Base-by-base conservation (phyloP, 2,797 vertebrate genomes). In the Martes flavigula region DNA sequence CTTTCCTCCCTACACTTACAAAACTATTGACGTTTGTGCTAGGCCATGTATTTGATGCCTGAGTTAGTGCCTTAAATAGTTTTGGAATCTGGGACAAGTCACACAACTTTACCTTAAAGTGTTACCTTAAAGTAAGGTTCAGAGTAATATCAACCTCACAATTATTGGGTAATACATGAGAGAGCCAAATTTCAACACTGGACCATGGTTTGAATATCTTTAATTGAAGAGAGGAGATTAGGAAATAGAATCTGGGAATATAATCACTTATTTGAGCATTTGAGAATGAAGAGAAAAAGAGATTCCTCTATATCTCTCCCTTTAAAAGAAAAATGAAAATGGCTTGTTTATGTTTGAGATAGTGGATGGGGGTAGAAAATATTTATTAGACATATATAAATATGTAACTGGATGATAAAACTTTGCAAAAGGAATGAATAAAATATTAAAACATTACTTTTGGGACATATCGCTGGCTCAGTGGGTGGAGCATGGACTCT, bases 1-100 rank as follows among this genome's bases (percentile, higher is more conserved):
- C 77, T 30, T 68, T 23, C 48, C n/a, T 78, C 14, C 48, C 17
- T 13, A 3, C 9, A 43, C 70, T 64, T 64, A 82, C 54, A 15
- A 91, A 86, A 79, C 43, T 7, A 88, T 3, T 87, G 32, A 78
- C 58, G 7, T 89, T 92, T 89, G 40, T 75, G 8, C 5, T 81
- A 51, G 60, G 5, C 20, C 86, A 2, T 60, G 21, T 8, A 51
- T 90, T 86, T 62, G 23, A 87, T 51, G 58, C 9, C 32, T 15
- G 25, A 86, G 5, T 35, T 90, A 38, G 56, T 87, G 66, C 43
- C 79, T 83, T 92, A 58, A 77, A 17, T 56, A 32, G 38, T 82
- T n/a, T 79, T 78, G 88, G 73, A 86, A 93, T 91, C 64, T 96
- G 38, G 35, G 62, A 82, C 10, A 87, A 86, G 64, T 92, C 17